Conservation (phyloP, 1,140 invertebrate genomes). For the Bradynema listronoti region DNA sequence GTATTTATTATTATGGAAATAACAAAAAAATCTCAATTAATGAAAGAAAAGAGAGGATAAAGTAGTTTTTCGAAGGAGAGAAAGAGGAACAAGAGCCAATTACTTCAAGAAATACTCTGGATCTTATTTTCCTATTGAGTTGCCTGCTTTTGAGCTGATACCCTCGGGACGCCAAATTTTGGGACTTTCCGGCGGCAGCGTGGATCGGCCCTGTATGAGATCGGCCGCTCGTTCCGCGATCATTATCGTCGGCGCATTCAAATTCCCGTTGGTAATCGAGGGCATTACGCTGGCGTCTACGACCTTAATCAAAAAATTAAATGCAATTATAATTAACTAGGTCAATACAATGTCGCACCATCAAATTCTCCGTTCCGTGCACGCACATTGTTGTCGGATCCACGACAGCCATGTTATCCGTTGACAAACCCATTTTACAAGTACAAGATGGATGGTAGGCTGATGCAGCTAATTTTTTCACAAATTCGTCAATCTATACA, state of each 20-base stretch:
- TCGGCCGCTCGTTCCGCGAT: conserved; percentile 63
- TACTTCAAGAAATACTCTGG: too few species aligned
- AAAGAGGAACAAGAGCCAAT: too few species aligned
- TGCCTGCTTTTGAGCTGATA: too few species aligned
- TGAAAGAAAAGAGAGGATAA: too few species aligned
- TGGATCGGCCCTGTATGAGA: conserved; percentile 58
- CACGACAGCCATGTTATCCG: conserved; percentile 60
- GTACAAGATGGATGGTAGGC: conserved; percentile 63
- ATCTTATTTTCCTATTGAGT: too few species aligned
- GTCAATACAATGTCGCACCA: neutral
- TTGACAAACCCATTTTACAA: conserved; percentile 61
- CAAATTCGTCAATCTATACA: conserved; percentile 43
- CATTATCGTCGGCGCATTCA: conserved; percentile 64
- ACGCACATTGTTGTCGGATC: conserved; percentile 59
- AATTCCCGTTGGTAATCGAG: conserved; percentile 62
- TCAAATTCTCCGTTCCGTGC: conserved; percentile 59
- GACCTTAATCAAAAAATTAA: conserved; percentile 53
- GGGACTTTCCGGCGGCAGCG: conserved; percentile 37
- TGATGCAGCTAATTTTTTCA: conserved; percentile 58
- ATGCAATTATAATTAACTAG: neutral
- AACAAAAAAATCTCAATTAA: too few species aligned
- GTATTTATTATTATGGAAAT: too few species aligned
- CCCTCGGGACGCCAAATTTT: conserved; percentile 38
- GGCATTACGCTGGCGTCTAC: conserved; percentile 65
- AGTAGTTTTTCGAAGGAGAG: too few species aligned